Percentiles rank a stretch among this genome's conserved stretches.
Conservation (phyloP, 2,888 invertebrate species). For the Caenorhabditis panamensis region DNA sequence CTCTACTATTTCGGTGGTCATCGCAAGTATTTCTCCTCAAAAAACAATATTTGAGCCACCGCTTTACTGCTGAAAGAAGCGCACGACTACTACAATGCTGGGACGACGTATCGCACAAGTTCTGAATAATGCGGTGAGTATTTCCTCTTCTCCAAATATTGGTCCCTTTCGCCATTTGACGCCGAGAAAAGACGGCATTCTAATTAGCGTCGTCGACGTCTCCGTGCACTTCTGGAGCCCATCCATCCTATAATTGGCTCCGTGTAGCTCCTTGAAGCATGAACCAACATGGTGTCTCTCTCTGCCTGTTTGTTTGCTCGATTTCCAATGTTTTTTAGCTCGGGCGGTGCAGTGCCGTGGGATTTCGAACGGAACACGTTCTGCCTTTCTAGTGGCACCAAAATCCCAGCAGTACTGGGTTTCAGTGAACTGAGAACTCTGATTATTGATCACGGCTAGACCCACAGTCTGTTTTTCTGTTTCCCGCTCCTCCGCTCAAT, state of each 20-base stretch:
- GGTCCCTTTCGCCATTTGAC: background rate
- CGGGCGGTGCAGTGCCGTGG: background rate
- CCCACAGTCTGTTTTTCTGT: too few species aligned
- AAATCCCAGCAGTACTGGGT: too few species aligned
- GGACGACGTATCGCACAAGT: background rate
- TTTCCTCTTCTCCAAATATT: background rate
- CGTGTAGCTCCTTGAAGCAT: background rate
- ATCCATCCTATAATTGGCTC: background rate
- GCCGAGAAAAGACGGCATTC: background rate
- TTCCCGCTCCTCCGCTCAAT: background rate
- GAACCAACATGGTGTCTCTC: background rate
- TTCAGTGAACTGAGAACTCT: background rate
- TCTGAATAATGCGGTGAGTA: background rate
- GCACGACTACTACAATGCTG: slow-evolving; percentile 5
- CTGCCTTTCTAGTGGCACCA: background rate
- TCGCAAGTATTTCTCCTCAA: background rate
- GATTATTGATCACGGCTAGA: too few species aligned
- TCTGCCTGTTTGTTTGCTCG: background rate
- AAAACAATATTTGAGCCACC: background rate
- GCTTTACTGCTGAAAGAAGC: background rate
- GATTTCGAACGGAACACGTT: background rate
- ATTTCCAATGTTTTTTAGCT: background rate
- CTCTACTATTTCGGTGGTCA: slow-evolving; percentile 8
- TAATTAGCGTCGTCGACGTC: background rate
- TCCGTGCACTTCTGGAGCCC: background rate